Evolutionary conservation across 2,797 vertebrate genomes (phyloP).

Genomic region (Cercopithecus neglectus): DNA sequence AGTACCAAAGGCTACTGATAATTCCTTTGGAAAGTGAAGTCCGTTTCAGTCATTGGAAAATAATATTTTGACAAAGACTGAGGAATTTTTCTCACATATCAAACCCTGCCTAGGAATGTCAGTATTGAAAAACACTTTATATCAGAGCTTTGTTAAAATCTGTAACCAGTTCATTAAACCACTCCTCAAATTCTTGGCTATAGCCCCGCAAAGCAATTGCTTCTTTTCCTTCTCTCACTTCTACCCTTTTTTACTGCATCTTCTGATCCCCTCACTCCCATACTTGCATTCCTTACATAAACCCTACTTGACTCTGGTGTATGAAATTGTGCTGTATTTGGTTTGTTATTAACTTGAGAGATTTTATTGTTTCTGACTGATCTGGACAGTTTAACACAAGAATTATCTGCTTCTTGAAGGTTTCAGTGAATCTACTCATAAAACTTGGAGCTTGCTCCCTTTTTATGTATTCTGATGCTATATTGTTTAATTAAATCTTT

Average conservation of each 20-base stretch:
- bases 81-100: not conserved
- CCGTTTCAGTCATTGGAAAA: not conserved
- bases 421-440: not conserved
- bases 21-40: not conserved
- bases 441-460: not conserved
- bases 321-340: not conserved
- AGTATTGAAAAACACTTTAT: not conserved
- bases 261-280: not conserved
- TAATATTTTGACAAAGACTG: not conserved
- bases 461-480: not conserved
- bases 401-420: not conserved
- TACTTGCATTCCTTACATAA: not conserved
- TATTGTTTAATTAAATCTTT: not conserved
- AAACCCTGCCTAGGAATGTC: not conserved
- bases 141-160: conserved; percentile 4
- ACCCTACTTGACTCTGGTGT: not conserved
- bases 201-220: not conserved
- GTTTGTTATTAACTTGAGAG: not conserved
- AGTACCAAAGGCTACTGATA: not conserved
- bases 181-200: conserved; percentile 31
- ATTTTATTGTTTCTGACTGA: not conserved
- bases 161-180: not conserved
- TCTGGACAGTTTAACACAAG: not conserved
- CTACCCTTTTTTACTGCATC: not conserved
- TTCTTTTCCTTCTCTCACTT: not conserved